Evolutionary conservation across 1,140 invertebrate genomes (phyloP).

Genomic region (Tachypleus tridentatus): DNA sequence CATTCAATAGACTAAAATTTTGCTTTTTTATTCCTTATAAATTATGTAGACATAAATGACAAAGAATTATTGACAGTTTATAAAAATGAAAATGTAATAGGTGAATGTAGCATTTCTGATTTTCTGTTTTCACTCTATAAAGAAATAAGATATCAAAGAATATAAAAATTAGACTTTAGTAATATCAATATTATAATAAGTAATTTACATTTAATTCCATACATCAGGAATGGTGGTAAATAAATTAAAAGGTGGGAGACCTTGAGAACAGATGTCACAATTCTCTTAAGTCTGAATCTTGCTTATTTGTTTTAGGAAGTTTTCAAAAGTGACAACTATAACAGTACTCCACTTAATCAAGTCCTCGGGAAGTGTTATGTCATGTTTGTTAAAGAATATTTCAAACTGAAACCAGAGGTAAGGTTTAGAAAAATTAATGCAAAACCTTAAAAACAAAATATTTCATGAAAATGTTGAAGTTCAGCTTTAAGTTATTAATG

Average conservation of each 20-base stretch:
- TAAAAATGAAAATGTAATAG: too few species aligned
- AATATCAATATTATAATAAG: neutral
- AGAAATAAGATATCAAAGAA: too few species aligned
- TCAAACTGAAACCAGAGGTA: slow-evolving; percentile 67
- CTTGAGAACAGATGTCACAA: slow-evolving; percentile 1
- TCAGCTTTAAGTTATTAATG: too few species aligned
- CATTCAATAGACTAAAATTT: too few species aligned
- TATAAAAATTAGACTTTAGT: too few species aligned
- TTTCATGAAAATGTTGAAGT: too few species aligned
- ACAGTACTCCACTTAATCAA: slow-evolving; percentile 69
- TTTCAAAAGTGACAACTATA: slow-evolving; percentile 82
- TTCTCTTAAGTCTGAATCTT: slow-evolving; percentile 3
- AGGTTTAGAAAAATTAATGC: slow-evolving; percentile 1
- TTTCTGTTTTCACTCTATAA: too few species aligned
- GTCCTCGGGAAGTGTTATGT: slow-evolving; percentile 87
- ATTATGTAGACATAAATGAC: too few species aligned
- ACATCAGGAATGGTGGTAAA: neutral
- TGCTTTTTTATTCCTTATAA: too few species aligned
- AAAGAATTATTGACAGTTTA: too few species aligned
- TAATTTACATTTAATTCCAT: neutral
- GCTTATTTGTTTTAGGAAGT: slow-evolving; percentile 55
- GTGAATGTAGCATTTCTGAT: too few species aligned
- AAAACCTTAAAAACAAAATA: too few species aligned
- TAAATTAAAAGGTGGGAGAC: neutral
- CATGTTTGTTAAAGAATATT: slow-evolving; percentile 90